Evolutionary conservation across 2,797 vertebrate genomes (phyloP).

Genomic region (Molothrus ater): DNA sequence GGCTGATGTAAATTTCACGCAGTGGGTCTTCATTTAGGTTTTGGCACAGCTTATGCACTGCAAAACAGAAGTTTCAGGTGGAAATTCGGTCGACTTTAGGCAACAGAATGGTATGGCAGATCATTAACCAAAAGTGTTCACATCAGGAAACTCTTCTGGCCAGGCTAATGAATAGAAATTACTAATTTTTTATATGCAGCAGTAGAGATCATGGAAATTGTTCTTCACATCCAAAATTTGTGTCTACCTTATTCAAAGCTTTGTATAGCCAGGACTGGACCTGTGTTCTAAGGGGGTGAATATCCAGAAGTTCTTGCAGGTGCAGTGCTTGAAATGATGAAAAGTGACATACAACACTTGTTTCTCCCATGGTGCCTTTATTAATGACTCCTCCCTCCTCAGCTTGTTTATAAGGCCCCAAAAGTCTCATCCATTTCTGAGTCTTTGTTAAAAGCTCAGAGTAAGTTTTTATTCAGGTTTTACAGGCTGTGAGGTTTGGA

Average conservation of each 20-base stretch:
- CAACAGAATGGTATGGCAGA: not conserved
- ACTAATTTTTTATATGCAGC: not conserved
- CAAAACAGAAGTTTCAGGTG: not conserved
- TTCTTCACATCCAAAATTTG: not conserved
- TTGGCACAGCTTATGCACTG: rapidly evolving
- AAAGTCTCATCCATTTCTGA: not conserved
- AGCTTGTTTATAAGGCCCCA: not conserved
- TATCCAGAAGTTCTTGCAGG: not conserved
- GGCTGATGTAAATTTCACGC: not conserved
- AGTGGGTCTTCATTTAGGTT: not conserved
- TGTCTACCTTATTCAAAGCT: not conserved
- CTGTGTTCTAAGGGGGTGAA: not conserved
- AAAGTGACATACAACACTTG: rapidly evolving
- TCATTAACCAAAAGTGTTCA: not conserved
- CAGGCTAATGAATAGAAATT: not conserved
- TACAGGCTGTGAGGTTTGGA: not conserved
- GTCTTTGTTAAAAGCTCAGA: not conserved
- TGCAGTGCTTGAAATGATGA: not conserved
- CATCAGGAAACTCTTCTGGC: not conserved
- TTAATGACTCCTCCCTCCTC: not conserved
- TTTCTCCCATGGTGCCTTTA: not conserved
- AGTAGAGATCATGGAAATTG: not conserved
- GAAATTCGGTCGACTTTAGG: not conserved
- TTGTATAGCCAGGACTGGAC: not conserved
- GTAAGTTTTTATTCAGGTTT: not conserved